phyloP scores from a whole-genome alignment of 2,113 vertebrate genomes.

The Delphinus delphis region DNA sequence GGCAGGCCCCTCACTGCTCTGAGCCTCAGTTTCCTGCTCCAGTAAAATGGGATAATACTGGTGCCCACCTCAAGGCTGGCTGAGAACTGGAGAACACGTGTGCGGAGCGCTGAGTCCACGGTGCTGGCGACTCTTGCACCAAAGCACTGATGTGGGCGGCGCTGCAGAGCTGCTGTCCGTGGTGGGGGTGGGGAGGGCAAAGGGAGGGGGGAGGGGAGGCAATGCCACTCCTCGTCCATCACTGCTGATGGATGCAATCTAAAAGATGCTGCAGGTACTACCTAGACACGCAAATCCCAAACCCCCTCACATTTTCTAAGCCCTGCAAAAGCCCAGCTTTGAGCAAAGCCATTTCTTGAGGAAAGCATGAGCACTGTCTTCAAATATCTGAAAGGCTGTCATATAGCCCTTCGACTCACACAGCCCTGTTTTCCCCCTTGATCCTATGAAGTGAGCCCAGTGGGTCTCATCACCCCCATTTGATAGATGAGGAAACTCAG shows the following conservation, averaged over 20 bases:
- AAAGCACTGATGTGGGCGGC: background rate
- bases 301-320: background rate
- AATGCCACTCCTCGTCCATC: accelerated
- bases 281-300: background rate
- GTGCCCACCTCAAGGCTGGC: background rate
- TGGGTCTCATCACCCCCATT: background rate
- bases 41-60: background rate
- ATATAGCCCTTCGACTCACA: background rate
- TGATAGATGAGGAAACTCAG: background rate
- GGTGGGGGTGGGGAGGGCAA: accelerated
- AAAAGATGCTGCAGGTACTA: background rate
- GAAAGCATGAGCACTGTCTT: background rate
- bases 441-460: background rate
- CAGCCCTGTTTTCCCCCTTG: background rate
- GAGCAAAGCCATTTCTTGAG: background rate
- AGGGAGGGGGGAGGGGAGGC: too few species aligned
- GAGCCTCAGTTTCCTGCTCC: background rate
- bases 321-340: background rate
- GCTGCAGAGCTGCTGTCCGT: accelerated
- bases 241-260: background rate
- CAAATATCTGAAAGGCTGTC: background rate
- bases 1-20: background rate
- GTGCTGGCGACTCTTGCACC: accelerated
- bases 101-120: accelerated
- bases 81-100: accelerated